Evolutionary conservation across 2,113 vertebrate genomes (phyloP), one percentile per base, ranked within the genome.

Genomic region (Chlorocebus sabaeus): DNA sequence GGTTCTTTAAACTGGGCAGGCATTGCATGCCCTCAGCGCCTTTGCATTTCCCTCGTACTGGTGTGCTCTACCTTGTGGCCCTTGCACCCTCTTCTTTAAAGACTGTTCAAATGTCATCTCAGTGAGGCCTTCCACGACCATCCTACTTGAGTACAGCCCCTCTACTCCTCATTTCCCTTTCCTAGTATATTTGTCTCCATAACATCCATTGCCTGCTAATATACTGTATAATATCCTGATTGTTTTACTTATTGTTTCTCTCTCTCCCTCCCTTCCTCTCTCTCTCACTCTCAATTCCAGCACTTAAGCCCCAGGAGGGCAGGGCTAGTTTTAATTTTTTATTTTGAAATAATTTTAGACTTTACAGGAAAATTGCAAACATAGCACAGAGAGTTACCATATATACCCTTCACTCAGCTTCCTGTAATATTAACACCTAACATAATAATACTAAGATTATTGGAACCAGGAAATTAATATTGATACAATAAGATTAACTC

Each of bases 271-370:
- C 23, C 3, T 61, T 14, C 40, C 14, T 22, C 16, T 40, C 18
- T 57, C 23, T 20, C 25, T 25, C 32, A 1, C 13, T 59, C 5
- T 1, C 52, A 45, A 6, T 35, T 40, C 38, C 38, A 64, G 57
- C 4, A 83, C 38, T 43, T 30, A 90, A 85, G 43, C 43, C n/a
- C 8, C n/a, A 80, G 50, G 52, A 90, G 61, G 45, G 45, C 68
- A 86, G 38, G 22, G 17, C 23, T 43, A 30, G 73, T 86, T 97
- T 72, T 59, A 88, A 13, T 35, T 50, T 89, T 72, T 93, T 48
- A 55, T 50, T 93, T 86, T 59, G 25, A 93, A 93, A 48, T 75
- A 90, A 81, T 76, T 81, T 93, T 87, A 91, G 30, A 82, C 57
- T 75, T 87, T 43, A 86, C 7, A 82, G 75, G 40, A 81, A 87